phyloP scores from a whole-genome alignment of 2,797 vertebrate species.

The Miopithecus talapoin region DNA sequence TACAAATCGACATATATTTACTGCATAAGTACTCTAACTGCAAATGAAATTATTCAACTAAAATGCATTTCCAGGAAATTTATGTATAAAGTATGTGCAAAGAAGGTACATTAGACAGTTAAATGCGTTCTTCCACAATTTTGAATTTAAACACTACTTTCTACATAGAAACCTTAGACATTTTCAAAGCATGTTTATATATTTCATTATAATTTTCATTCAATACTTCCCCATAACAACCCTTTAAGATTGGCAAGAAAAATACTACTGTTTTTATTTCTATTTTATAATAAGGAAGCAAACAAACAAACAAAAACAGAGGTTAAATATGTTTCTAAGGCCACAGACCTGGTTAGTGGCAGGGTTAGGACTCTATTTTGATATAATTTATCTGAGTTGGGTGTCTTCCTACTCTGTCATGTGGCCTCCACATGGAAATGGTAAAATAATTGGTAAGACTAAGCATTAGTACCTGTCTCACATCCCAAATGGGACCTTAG shows the following conservation, averaged over 20 bases:
- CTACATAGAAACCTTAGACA: not conserved
- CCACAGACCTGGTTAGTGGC: not conserved
- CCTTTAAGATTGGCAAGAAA: not conserved
- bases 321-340: not conserved
- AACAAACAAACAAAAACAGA: not conserved
- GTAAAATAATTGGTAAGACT: not conserved
- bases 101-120: not conserved
- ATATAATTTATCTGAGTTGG: not conserved
- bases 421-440: not conserved
- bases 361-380: not conserved
- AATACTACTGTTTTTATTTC: not conserved
- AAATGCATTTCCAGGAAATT: not conserved
- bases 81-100: not conserved
- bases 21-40: not conserved
- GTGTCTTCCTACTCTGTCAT: not conserved
- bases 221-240: not conserved
- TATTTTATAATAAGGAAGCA: constrained; percentile 5
- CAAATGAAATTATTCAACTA: constrained; percentile 14
- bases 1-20: not conserved
- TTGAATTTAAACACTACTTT: constrained; percentile 22
- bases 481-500: not conserved
- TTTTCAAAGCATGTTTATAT: not conserved
- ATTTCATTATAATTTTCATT: not conserved
- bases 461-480: not conserved
- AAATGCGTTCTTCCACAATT: not conserved